These are phyloP conservation scores for Mesoclemmys tuberculata DNA, from an alignment of 2,113 vertebrate species.

Conservation along the genomic window DNA sequence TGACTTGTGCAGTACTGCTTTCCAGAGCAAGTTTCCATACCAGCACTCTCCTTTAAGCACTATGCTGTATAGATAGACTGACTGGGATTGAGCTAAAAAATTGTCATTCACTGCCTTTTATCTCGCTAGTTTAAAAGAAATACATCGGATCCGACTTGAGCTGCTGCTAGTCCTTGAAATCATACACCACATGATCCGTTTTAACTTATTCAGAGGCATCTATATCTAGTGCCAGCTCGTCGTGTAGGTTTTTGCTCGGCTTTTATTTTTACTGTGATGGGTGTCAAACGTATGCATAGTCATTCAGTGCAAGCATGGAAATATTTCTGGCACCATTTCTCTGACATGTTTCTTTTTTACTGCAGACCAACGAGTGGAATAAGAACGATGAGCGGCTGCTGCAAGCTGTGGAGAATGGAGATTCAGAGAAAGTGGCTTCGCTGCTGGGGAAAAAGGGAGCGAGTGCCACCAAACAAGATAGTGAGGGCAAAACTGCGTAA, in stretches of 20 bases:
- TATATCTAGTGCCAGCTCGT: background rate
- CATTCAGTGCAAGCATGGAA: background rate
- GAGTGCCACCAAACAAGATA: constrained; percentile 91
- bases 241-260: background rate
- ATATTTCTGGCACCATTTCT: background rate
- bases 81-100: constrained; percentile 36
- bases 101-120: background rate
- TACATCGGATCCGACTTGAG: background rate
- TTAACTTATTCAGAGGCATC: background rate
- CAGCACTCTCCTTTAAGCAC: background rate
- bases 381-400: constrained; percentile 97
- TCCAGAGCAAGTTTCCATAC: background rate
- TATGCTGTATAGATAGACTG: background rate
- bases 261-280: constrained; percentile 8
- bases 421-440: constrained; percentile 91
- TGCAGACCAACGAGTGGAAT: constrained; percentile 94
- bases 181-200: background rate
- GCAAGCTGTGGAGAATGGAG: constrained; percentile 94
- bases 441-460: constrained; percentile 95
- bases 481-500: constrained; percentile 97
- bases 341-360: constrained; percentile 9
- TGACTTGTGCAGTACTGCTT: background rate
- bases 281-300: background rate
- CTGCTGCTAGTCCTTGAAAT: background rate
- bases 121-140: background rate